Evolutionary conservation across 2,797 vertebrate genomes (phyloP).

Genomic region (Echeneis naucrates): DNA sequence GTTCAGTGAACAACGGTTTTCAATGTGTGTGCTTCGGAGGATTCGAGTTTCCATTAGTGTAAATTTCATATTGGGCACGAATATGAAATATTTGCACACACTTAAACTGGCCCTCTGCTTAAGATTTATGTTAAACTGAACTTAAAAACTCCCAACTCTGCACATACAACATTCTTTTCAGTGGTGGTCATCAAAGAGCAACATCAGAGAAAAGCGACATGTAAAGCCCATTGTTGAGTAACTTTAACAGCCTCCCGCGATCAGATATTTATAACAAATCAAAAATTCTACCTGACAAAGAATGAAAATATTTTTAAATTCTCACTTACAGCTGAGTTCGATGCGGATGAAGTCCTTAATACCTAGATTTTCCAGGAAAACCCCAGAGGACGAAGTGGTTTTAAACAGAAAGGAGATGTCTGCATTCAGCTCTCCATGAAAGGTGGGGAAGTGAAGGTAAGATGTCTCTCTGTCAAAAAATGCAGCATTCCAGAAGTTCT

Average conservation of each 20-base stretch:
- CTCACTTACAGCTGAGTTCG: conserved; percentile 92
- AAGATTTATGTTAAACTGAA: neutral
- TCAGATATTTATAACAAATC: neutral
- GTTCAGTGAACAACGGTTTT: no score
- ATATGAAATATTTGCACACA: neutral
- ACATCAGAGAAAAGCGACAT: no score
- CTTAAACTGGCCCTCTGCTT: neutral
- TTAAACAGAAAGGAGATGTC: conserved; percentile 97
- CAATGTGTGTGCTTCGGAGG: neutral
- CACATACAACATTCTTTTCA: no score
- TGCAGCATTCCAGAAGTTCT: conserved; percentile 94
- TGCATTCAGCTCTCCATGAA: conserved; percentile 93
- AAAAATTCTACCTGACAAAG: neutral
- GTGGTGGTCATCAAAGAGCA: neutral
- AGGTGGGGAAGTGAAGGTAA: conserved; percentile 96
- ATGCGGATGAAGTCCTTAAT: conserved; percentile 96
- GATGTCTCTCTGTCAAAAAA: conserved; percentile 94
- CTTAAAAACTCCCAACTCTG: neutral
- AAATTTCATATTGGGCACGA: no score
- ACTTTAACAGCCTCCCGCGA: neutral
- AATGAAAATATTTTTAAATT: neutral
- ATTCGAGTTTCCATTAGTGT: no score
- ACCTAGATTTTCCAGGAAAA: conserved; percentile 96
- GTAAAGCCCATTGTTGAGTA: neutral
- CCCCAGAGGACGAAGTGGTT: conserved; percentile 92